A percentile compares a stretch with the other conserved stretches of the same genome.
Conservation (phyloP, 2,113 vertebrate genomes). For the Galeopterus variegatus region DNA sequence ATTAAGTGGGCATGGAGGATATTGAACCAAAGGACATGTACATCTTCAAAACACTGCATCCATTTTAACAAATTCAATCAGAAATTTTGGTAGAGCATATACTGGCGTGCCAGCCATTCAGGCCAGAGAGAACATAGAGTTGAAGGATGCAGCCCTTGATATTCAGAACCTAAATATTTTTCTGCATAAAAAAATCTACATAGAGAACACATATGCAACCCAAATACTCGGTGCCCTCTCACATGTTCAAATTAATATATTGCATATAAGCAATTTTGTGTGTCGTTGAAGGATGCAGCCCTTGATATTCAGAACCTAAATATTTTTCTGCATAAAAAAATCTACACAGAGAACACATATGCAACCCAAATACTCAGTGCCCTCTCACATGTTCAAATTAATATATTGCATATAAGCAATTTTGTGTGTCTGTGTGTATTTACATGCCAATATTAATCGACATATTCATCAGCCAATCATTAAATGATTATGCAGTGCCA, state of each 20-base stretch:
- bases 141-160: neutral
- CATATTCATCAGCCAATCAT: neutral
- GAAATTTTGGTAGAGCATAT: neutral
- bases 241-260: neutral
- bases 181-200: neutral
- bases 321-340: neutral
- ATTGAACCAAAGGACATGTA: neutral
- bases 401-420: neutral
- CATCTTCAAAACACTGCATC: neutral
- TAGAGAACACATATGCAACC: neutral
- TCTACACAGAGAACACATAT: neutral
- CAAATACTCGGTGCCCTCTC: neutral
- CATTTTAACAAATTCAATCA: neutral
- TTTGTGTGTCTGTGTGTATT: too few species aligned
- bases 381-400: neutral
- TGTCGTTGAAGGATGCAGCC: fast-evolving
- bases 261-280: neutral
- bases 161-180: constrained; percentile 1
- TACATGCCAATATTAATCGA: neutral
- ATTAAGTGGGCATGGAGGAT: neutral
- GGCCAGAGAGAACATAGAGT: neutral
- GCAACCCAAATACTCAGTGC: neutral
- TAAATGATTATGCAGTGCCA: neutral
- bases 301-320: neutral
- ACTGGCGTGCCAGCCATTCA: neutral